Evolutionary conservation across 2,888 invertebrate genomes (phyloP).

Genomic region (Salpingus planirostris): DNA sequence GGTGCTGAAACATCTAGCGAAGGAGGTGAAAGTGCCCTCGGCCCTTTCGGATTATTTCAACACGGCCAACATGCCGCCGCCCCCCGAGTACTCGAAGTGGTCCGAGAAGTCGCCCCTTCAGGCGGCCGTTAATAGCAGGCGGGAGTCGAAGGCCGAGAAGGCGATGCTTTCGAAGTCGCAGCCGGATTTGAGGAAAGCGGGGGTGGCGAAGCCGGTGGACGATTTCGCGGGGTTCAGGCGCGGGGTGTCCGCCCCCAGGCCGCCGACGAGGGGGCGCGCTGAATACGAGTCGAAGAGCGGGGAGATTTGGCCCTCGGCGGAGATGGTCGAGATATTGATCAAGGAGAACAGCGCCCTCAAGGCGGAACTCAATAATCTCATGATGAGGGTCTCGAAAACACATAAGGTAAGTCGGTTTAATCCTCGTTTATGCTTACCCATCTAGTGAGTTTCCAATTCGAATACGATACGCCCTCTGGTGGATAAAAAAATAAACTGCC

Average conservation of each 20-base stretch:
- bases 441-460: too few species aligned
- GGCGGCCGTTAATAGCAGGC: conserved; percentile 26
- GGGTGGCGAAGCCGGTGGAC: conserved; percentile 18
- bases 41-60: conserved; percentile 20
- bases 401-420: conserved; percentile 55
- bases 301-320: conserved; percentile 56
- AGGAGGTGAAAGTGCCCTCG: conserved; percentile 53
- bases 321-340: conserved; percentile 73
- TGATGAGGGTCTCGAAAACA: conserved; percentile 75
- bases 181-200: conserved; percentile 64
- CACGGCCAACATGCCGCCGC: conserved; percentile 31
- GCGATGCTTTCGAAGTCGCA: conserved; percentile 68
- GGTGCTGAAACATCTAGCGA: conserved; percentile 74
- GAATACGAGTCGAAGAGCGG: conserved; percentile 46
- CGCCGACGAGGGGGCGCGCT: conserved; percentile 50
- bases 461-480: too few species aligned
- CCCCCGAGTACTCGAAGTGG: conserved; percentile 41
- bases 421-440: too few species aligned
- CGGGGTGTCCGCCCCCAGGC: conserved; percentile 42
- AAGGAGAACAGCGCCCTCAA: conserved; percentile 79
- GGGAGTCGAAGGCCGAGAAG: conserved; percentile 40
- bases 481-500: too few species aligned
- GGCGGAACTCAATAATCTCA: conserved; percentile 72
- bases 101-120: conserved; percentile 34
- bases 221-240: conserved; percentile 32